These are phyloP conservation scores for Mechanitis messenoides DNA, from an alignment of 2,888 invertebrate species.

Conservation along the genomic window DNA sequence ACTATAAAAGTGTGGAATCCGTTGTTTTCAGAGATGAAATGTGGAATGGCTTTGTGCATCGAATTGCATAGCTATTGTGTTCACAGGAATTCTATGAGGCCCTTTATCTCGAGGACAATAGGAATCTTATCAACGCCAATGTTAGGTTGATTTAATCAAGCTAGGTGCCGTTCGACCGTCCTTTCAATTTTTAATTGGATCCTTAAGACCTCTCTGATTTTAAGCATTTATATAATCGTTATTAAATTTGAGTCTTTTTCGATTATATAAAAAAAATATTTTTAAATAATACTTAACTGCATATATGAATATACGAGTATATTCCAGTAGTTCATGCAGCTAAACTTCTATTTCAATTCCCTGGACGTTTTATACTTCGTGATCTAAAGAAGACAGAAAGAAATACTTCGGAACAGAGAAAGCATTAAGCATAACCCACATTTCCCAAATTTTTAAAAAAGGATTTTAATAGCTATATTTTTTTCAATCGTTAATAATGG, in stretches of 20 bases:
- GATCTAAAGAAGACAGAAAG: too few relatives aligned
- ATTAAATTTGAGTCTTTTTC: not conserved
- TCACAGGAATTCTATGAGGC: constrained; percentile 36
- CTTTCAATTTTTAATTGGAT: constrained; percentile 8
- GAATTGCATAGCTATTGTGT: constrained; percentile 50
- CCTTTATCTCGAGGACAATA: constrained; percentile 59
- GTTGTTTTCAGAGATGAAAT: constrained; percentile 65
- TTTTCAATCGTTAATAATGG: too few relatives aligned
- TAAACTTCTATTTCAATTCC: too few relatives aligned
- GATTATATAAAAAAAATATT: too few relatives aligned
- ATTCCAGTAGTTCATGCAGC: too few relatives aligned
- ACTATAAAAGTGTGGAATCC: constrained; percentile 65
- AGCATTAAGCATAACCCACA: too few relatives aligned
- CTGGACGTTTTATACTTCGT: too few relatives aligned
- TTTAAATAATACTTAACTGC: too few relatives aligned
- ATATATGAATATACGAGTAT: too few relatives aligned
- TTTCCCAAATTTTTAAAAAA: too few relatives aligned
- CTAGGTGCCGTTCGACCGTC: constrained; percentile 21
- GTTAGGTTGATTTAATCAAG: constrained; percentile 55
- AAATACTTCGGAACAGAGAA: too few relatives aligned
- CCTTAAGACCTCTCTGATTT: constrained; percentile 1
- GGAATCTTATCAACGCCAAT: constrained; percentile 57
- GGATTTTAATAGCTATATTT: too few relatives aligned
- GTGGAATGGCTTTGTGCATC: constrained; percentile 62
- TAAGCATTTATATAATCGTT: not conserved